These are phyloP conservation scores for Sisyra nigra DNA, from an alignment of 2,888 invertebrate genomes.

Conservation along the genomic window DNA sequence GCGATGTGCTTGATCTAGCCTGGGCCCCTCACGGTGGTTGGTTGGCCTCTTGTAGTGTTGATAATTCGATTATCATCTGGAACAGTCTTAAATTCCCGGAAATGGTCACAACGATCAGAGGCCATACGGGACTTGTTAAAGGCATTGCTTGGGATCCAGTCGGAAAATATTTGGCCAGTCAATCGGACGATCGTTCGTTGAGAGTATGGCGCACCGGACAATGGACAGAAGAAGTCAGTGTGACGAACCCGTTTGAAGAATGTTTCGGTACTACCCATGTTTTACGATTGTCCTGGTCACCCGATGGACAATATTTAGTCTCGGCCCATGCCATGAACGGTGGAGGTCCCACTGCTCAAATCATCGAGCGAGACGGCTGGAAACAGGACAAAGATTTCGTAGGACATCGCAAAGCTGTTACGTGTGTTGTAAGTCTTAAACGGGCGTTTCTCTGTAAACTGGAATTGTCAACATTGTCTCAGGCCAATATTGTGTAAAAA, in stretches of 20 bases:
- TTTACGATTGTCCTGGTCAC: conserved; percentile 88
- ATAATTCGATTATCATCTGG: conserved; percentile 96
- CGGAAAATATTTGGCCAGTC: conserved; percentile 91
- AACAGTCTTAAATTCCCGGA: conserved; percentile 80
- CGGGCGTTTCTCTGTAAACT: too few relatives aligned
- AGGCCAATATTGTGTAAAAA: too few relatives aligned
- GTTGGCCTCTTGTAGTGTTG: conserved; percentile 93
- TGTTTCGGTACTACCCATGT: conserved; percentile 82
- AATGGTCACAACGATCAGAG: conserved; percentile 68
- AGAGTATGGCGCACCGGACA: conserved; percentile 92
- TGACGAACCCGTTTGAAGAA: conserved; percentile 86
- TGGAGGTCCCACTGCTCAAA: conserved; percentile 92
- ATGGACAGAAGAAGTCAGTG: conserved; percentile 77
- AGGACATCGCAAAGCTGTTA: conserved; percentile 93
- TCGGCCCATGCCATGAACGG: conserved; percentile 99
- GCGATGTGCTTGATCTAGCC: conserved; percentile 86
- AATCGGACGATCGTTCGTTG: conserved; percentile 89
- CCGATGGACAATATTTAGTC: conserved; percentile 91
- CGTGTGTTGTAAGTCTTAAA: conserved; percentile 55
- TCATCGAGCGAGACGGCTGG: conserved; percentile 90
- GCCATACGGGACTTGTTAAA: conserved; percentile 88
- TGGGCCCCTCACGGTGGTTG: conserved; percentile 93
- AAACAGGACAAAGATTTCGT: conserved; percentile 92
- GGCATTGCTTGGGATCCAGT: conserved; percentile 98
- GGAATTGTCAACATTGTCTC: too few relatives aligned